Base-by-base conservation (phyloP, 1,140 invertebrate genomes). In the Pseudoatta argentina region DNA sequence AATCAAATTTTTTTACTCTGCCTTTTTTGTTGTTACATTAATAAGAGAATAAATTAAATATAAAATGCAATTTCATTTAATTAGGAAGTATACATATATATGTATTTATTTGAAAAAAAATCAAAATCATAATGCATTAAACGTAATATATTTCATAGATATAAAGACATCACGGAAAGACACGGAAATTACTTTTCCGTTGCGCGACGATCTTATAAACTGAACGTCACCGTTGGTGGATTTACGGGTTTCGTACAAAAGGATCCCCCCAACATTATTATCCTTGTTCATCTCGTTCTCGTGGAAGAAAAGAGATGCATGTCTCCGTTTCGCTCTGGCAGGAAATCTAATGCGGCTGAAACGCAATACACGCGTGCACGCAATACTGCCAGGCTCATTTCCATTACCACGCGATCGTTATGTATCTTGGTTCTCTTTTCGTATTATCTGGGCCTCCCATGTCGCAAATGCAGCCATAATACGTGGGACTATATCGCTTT, bases 381-480 rank as follows among this genome's bases (percentile, higher is more conserved):
- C 73, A 86, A 73, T 78, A 55, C 86, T 10, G 64, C 34, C 34
- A 55, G 30, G 57, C 71, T 59, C 64, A 85, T 64, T 72, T 78
- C 83, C 51, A 66, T 63, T 72, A 10, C n/a, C 59, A 48, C 51
- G 55, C 88, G 72, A 86, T 88, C 78, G 73, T 90, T 69, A 88
- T 27, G 76, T 91, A 76, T 0, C 27, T 86, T 61, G 76, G 39
- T 83, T 72, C 57, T 91, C 83, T 89, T 90, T 89, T 86, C 64
- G 66, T 44, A 91, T 89, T 89, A 89, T 87, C 76, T 59, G 85
- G 87, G 83, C 89, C 86, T 91, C 88, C 89, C 89, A 87, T 77
- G 76, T 88, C 71, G 89, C 75, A 55, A 86, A 63, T 87, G 51
- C 85, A 57, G 63, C 85, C 75, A 73, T 91, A 88, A 90, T 82